Conservation (phyloP, 2,113 vertebrate genomes). For the Agelaius tricolor region DNA sequence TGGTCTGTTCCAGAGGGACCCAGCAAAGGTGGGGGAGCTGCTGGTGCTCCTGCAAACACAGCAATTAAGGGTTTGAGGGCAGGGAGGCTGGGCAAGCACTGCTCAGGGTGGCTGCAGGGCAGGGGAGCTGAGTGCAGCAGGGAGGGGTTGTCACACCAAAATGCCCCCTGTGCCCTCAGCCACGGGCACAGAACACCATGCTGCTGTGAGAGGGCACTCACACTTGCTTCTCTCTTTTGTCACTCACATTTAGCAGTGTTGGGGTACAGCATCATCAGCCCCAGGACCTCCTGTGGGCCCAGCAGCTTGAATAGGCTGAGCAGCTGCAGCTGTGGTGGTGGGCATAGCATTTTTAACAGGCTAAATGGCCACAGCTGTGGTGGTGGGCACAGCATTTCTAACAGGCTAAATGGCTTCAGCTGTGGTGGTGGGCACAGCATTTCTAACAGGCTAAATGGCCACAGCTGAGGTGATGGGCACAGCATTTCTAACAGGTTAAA, state of each 20-base stretch:
- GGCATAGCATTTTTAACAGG: not conserved
- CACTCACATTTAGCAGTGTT: not conserved
- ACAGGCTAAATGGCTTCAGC: too few species aligned
- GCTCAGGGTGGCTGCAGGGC: not conserved
- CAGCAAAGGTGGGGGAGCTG: not conserved
- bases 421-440: too few species aligned
- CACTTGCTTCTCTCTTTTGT: not conserved
- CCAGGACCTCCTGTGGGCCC: not conserved
- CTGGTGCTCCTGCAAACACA: not conserved
- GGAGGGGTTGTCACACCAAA: not conserved
- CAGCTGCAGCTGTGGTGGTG: not conserved
- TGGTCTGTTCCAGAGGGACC: not conserved
- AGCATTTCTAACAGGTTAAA: too few species aligned
- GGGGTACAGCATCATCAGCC: not conserved
- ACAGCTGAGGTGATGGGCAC: too few species aligned
- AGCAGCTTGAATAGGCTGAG: not conserved
- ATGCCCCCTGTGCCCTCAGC: not conserved
- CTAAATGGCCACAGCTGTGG: not conserved
- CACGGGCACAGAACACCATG: accelerated
- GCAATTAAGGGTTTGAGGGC: accelerated
- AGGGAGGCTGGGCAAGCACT: not conserved
- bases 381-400: not conserved
- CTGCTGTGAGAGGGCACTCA: not conserved
- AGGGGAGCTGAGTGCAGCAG: not conserved
- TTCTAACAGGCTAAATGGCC: too few species aligned